Evolutionary conservation across 1,140 invertebrate genomes (phyloP).

Genomic region (Telenomus remus): DNA sequence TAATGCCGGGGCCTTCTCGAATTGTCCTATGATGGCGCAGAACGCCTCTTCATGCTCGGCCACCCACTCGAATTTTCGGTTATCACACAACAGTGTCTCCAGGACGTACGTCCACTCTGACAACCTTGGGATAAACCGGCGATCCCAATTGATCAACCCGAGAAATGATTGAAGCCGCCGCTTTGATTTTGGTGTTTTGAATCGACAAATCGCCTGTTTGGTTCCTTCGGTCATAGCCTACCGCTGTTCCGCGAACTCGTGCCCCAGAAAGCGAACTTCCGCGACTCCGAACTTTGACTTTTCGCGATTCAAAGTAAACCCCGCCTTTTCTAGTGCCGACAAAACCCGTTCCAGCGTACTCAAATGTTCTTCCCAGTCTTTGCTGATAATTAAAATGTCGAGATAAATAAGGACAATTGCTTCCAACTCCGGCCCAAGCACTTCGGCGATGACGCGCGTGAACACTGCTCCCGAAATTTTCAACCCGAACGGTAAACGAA

Average conservation of each 20-base stretch:
- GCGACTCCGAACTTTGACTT: background rate
- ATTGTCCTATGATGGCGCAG: background rate
- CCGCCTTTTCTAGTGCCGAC: background rate
- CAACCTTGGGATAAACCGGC: conserved; percentile 2
- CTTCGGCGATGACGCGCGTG: background rate
- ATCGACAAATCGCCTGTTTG: background rate
- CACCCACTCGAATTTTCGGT: background rate
- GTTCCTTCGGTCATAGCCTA: background rate
- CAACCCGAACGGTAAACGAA: conserved; percentile 7
- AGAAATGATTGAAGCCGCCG: conserved; percentile 6
- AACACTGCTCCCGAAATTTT: conserved; percentile 8
- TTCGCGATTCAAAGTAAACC: conserved; percentile 3
- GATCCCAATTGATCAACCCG: conserved; percentile 11
- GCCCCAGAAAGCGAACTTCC: conserved; percentile 4
- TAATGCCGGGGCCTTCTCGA: background rate
- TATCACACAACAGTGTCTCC: background rate
- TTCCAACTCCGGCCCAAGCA: background rate
- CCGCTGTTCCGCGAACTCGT: background rate
- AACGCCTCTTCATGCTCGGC: conserved; percentile 1
- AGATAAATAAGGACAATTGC: background rate
- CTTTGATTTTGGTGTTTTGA: background rate
- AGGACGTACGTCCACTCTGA: background rate
- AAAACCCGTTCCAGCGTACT: background rate
- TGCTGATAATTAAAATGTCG: conserved; percentile 1
- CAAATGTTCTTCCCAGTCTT: conserved; percentile 2